phyloP scores from a whole-genome alignment of 2,888 invertebrate species.

The Apomyelois bistriatella region DNA sequence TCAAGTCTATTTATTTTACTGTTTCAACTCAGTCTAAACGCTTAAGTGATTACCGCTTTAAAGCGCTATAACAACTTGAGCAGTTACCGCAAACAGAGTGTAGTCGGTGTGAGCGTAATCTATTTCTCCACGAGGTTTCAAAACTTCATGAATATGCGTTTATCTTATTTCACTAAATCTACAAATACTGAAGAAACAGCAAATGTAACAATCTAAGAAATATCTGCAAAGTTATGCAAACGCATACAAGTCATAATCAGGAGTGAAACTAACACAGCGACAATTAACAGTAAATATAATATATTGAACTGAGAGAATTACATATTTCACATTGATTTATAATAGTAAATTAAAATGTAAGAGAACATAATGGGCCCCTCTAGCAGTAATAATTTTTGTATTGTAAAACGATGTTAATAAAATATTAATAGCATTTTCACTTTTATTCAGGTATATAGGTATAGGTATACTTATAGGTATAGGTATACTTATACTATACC shows the following conservation, averaged over 20 bases:
- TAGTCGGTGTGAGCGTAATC: not conserved
- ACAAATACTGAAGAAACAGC: too few species aligned
- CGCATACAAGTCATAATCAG: not conserved
- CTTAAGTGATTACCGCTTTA: conserved; percentile 29
- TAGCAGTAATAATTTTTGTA: conserved; percentile 5
- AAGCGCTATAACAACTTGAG: not conserved
- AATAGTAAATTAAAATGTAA: conserved; percentile 7
- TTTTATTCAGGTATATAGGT: not conserved
- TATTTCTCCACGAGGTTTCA: not conserved
- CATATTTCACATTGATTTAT: conserved; percentile 7
- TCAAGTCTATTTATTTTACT: conserved; percentile 32
- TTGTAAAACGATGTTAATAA: conserved; percentile 4
- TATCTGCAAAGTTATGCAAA: not conserved
- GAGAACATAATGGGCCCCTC: conserved; percentile 6
- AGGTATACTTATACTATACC: too few species aligned
- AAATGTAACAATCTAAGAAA: not conserved
- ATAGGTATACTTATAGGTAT: too few species aligned
- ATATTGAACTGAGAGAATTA: not conserved
- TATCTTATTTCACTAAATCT: too few species aligned
- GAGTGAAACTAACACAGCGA: not conserved
- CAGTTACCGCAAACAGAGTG: not conserved
- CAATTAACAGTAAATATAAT: not conserved
- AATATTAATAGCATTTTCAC: not conserved
- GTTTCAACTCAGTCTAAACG: conserved; percentile 32
- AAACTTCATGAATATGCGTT: not conserved